Percentiles rank a stretch among this genome's conserved stretches.
phyloP scores from a whole-genome alignment of 2,888 invertebrate species.

The Hanleya hanleyi region DNA sequence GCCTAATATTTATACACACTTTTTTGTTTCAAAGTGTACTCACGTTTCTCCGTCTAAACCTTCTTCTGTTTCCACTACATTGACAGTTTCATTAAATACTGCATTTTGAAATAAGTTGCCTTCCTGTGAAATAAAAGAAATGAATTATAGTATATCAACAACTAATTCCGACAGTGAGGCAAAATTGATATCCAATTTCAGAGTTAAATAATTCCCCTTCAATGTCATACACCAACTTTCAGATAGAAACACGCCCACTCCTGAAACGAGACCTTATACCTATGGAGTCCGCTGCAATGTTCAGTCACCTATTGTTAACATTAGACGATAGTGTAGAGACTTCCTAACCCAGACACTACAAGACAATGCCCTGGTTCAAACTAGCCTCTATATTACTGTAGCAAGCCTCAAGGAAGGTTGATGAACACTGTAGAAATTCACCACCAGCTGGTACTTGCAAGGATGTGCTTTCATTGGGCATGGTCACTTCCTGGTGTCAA shows the following conservation, averaged over 20 bases:
- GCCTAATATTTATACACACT: too few relatives aligned
- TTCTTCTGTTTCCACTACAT: constrained; percentile 96
- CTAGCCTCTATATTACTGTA: constrained; percentile 30
- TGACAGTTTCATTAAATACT: constrained; percentile 98
- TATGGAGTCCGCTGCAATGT: too few relatives aligned
- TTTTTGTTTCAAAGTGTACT: constrained; percentile 44
- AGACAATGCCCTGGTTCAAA: constrained; percentile 20
- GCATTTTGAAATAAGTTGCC: constrained; percentile 86
- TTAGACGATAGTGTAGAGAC: neutral
- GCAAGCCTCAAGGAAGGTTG: constrained; percentile 43
- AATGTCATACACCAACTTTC: too few relatives aligned
- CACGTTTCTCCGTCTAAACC: constrained; percentile 96
- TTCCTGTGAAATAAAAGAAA: constrained; percentile 76
- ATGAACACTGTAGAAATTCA: neutral
- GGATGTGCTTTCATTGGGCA: neutral
- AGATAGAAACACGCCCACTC: too few relatives aligned
- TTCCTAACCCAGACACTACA: neutral
- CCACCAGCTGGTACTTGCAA: constrained; percentile 13
- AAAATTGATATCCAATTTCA: too few relatives aligned
- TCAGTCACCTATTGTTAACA: too few relatives aligned
- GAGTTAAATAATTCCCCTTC: too few relatives aligned
- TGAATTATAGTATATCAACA: too few relatives aligned
- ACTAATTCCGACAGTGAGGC: too few relatives aligned
- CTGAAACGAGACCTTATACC: too few relatives aligned
- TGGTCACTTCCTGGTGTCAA: too few relatives aligned